phyloP scores from a whole-genome alignment of 2,888 invertebrate species.

The Tiliacea aurago region DNA sequence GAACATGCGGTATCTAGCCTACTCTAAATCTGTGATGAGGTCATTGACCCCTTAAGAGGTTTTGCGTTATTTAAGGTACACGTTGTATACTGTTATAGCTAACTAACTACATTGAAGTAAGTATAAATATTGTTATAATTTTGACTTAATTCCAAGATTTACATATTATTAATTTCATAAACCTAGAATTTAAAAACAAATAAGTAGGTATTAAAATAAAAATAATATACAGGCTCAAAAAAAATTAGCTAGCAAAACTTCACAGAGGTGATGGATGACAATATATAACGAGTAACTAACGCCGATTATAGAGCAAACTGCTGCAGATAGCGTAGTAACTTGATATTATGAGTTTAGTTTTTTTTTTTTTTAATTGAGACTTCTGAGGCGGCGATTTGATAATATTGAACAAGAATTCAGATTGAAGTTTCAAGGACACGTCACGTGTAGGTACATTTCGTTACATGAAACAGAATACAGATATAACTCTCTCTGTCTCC shows the following conservation, averaged over 20 bases:
- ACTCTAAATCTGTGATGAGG: no score
- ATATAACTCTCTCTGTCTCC: no score
- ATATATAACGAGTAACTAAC: not conserved
- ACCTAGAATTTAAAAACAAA: not conserved
- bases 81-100: no score
- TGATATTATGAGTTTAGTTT: not conserved
- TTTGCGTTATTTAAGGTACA: no score
- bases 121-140: slow-evolving; percentile 14
- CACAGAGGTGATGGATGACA: not conserved
- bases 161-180: slow-evolving; percentile 31
- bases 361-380: not conserved
- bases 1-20: no score
- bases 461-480: no score
- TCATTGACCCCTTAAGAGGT: no score
- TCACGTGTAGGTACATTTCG: no score
- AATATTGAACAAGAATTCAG: no score
- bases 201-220: not conserved
- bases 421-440: no score
- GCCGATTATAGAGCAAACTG: not conserved
- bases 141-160: slow-evolving; percentile 23
- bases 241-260: not conserved
- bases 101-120: not conserved
- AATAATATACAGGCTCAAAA: no score
- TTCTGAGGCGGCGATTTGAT: no score
- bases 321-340: not conserved